Percentiles rank a stretch among this genome's conserved stretches.
Conservation (phyloP, 2,797 vertebrate species). For the Hoplostethus atlanticus region DNA sequence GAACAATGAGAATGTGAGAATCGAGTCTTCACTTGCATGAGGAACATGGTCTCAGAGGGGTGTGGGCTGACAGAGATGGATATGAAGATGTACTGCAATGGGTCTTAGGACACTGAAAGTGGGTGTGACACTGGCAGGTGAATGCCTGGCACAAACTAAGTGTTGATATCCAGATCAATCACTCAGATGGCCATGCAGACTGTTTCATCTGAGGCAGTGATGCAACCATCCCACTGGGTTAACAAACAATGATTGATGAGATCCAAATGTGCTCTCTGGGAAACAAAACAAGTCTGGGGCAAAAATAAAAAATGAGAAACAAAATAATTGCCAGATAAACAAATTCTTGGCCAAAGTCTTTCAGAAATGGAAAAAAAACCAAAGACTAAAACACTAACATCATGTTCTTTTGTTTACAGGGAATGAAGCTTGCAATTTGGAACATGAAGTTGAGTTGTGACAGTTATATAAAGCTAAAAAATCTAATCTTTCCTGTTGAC, state of each 20-base stretch:
- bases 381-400: conserved; percentile 13
- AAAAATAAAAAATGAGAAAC: conserved; percentile 34
- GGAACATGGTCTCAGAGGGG: not conserved
- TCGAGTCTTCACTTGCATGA: not conserved
- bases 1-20: conserved; percentile 33
- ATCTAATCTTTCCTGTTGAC: conserved; percentile 1
- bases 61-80: conserved; percentile 38
- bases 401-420: conserved; percentile 8
- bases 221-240: conserved; percentile 57
- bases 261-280: conserved; percentile 68
- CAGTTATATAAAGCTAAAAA: not conserved
- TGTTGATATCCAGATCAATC: conserved; percentile 46
- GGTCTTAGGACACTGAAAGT: conserved; percentile 30
- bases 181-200: conserved; percentile 27
- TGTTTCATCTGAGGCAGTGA: conserved; percentile 64
- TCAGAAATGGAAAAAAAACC: conserved; percentile 33
- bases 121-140: conserved; percentile 6
- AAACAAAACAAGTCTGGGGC: conserved; percentile 64
- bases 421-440: conserved; percentile 3
- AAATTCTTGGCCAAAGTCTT: conserved; percentile 45
- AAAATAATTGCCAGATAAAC: conserved; percentile 57
- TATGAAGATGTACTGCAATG: conserved; percentile 35
- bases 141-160: conserved; percentile 36
- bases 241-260: conserved; percentile 57
- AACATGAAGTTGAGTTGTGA: not conserved